Base-by-base conservation (phyloP, 2,113 vertebrate genomes). In the Rutilus rutilus region DNA sequence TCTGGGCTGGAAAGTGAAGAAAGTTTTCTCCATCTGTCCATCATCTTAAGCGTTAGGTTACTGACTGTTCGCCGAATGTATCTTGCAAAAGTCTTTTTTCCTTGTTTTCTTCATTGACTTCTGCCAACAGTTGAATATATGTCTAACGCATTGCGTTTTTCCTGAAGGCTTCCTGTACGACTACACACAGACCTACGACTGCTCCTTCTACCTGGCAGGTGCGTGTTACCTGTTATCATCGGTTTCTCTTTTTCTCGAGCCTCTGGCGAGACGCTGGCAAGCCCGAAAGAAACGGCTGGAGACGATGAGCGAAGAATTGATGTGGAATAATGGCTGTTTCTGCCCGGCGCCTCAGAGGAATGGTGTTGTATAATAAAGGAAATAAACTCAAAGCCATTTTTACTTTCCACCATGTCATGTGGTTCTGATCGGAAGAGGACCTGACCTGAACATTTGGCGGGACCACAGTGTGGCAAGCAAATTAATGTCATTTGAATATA, bases 161-260 rank as follows among this genome's bases (percentile, higher is more conserved):
- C 89, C 90, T 87, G 25, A 92, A 99, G 97, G 97, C 33, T 98
- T 97, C 95, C 93, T 98, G 82, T 95, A 97, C 0, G 97, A 99
- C 92, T 95, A 96, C 93, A 99, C 95, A 9, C 96, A 95, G 93
- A 99, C 96, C 0, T 98, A 98, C 2, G 93, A 90, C 82, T 95
- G 95, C 82, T 99, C 97, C 19, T 99, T 98, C 93, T 96, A 97
- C 93, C 93, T 99, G 57, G 96, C 97, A 0, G 97, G 98, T 6
- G 92, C 92, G 77, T 98, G 97, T 82, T 97, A 96, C 87, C 94
- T 99, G 84, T 88, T 98, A 69, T 97, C 97, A 21, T 96, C 97
- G 0, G 3, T 96, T 19, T 96, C 97, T 7, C 93, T 98, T 84
- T 96, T 97, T 93, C 89, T 99, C 23, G 95, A 98, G 91, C 97